Base-by-base conservation (phyloP, 2,888 invertebrate genomes). In the Protula sp. region DNA sequence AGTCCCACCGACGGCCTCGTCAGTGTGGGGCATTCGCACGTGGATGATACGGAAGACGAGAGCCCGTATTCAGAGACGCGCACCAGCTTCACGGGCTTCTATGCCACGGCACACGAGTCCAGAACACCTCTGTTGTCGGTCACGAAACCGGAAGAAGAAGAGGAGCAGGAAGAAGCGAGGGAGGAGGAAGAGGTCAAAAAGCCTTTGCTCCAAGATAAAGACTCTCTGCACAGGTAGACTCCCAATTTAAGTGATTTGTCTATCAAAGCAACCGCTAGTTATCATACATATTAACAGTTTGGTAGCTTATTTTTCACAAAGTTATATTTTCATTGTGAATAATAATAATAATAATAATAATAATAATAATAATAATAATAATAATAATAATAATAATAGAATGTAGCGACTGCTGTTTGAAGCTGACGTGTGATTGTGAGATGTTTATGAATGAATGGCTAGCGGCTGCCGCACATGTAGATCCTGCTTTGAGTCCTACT, bases 11-110 rank as follows among this genome's bases (percentile, higher is more conserved):
- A 57, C 4, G 60, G 61, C 52, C 59, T 61, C 38, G 53, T 55
- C 27, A 38, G 54, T 19, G 58, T 62, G 28, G 62, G 61, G 48
- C 57, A 64, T 47, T 64, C 64, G 26, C 62, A 67, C 9, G 70
- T 66, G 50, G 73, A 70, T 47, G 67, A 71, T 54, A 67, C 67
- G 28, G 70, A 71, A 52, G 70, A 67, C 26, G 61, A 64, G 19
- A 56, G 60, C 1, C 60, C 66, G 28, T 51, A 59, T 24, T 64
- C 57, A 24, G 56, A 60, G 9, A 27, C 28, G n/a, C 24, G 54
- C 22, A 67, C 58, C 14, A 75, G 75, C 24, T 77, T 80, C 61
- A 70, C 78, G 58, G 77, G 76, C 47, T 80, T 77, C 66, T 77
- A 77, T 58, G 72, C 76, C 38, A 72, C 76, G 67, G 65, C 78